A percentile compares a stretch with the other conserved stretches of the same genome.
These are phyloP conservation scores for Platerodrilus igneus DNA, from an alignment of 2,888 invertebrate species.

Conservation along the genomic window DNA sequence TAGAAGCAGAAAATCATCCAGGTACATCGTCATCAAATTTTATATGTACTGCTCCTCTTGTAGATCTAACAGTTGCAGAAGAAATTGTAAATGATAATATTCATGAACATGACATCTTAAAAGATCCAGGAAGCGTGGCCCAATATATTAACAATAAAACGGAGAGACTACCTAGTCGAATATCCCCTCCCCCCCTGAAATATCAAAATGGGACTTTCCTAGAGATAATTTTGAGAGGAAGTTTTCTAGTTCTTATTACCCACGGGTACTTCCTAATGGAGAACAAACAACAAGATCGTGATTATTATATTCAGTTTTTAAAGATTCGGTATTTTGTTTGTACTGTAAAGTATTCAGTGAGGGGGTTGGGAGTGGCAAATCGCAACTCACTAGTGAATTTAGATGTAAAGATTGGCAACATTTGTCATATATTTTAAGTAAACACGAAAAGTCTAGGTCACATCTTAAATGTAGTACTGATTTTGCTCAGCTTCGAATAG, in stretches of 20 bases:
- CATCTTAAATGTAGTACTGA: conserved; percentile 18
- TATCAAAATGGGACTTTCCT: neutral
- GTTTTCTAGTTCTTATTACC: conserved; percentile 10
- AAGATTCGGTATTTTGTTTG: conserved; percentile 26
- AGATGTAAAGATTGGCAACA: too few species aligned
- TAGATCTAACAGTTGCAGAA: too few species aligned
- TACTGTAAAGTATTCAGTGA: conserved; percentile 25
- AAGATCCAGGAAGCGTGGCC: conserved; percentile 3
- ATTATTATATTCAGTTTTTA: conserved; percentile 24
- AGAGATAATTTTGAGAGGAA: neutral
- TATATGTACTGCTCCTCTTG: too few species aligned
- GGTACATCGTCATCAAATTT: too few species aligned
- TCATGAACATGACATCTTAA: neutral
- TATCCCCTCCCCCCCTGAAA: too few species aligned
- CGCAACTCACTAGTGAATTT: conserved; percentile 16
- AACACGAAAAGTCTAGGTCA: conserved; percentile 18
- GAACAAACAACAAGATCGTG: conserved; percentile 20
- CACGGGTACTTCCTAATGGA: conserved; percentile 15
- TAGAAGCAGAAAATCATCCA: too few species aligned
- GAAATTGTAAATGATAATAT: too few species aligned
- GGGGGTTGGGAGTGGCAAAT: too few species aligned
- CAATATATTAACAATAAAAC: neutral
- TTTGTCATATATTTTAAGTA: conserved; percentile 19
- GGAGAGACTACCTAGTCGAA: neutral
- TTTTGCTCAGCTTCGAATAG: conserved; percentile 15